Base-by-base conservation (phyloP, 2,888 invertebrate genomes). In the Megalurothrips usitatus region DNA sequence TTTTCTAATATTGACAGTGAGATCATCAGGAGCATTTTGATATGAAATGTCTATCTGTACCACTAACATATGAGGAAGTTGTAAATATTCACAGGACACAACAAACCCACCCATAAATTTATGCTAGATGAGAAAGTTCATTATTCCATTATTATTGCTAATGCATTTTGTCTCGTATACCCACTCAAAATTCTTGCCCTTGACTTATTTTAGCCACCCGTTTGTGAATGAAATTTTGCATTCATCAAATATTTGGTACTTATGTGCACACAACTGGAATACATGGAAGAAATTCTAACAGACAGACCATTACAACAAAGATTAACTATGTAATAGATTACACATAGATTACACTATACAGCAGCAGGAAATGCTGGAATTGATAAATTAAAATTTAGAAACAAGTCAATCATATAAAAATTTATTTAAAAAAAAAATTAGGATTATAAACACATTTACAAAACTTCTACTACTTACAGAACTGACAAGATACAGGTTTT, bases 371-470 rank as follows among this genome's bases (percentile, higher is more conserved):
- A 58, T 26, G 68, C 68, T 75, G 68, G 12, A 75, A 26, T 75
- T 12, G 26, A 75, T 75, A 75, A 75, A 75, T 75, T 75, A 75
- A 75, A 75, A 75, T 75, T 75, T 75, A 26, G 68, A 75, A 75
- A 75, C 68, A 75, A 75, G 23, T 75, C 68, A 75, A 75, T 26
- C 68, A 75, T 75, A 75, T 75, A 75, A 75, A 75, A 58, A 75
- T 75, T 75, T 26, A 0, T 75, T 75, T 26, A 75, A 75, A 75
- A 75, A 75, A 43, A 43, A 43, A 43, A 43, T 26, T 23, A 26
- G 9, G 23, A 75, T 43, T 75, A 75, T 75, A 75, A 75, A 75
- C 68, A 75, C 68, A 75, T 75, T 26, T 75, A 75, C 68, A 75
- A 75, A 75, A 75, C 68, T 26, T 75, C 23, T 26, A 23, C 23